Base-by-base conservation (phyloP, 2,113 vertebrate species). In the Chamaetylas fuelleborni region DNA sequence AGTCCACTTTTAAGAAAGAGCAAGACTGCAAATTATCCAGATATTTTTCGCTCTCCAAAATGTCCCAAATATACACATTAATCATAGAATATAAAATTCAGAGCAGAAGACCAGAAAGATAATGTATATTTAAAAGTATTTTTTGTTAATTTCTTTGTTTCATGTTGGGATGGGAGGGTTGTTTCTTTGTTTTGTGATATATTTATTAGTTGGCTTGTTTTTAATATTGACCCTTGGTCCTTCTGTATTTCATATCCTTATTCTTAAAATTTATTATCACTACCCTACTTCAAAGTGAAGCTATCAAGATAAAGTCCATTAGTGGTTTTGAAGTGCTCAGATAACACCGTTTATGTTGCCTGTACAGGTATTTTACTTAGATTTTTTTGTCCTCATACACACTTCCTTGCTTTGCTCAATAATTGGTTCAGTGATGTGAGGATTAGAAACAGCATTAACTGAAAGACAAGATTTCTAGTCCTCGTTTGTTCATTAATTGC, bases 131-230 rank as follows among this genome's bases (percentile, higher is more conserved):
- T 65, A 51, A 12, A 33, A 9, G 43, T 0, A 16, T 4, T 24
- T 43, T 62, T 45, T 34, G 5, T 34, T 58, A 5, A 60, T 29
- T 38, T 20, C 5, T 51, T 58, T 81, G 5, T 60, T 45, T 66
- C 33, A 8, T 51, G 3, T 45, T 47, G 53, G 14, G 13, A 3
- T 9, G 15, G 13, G 19, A 19, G 2, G 0, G 1, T 19, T 36
- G 5, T 1, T 69, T 22, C 1, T 9, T 79, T 80, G 6, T 3
- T 76, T 80, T 23, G 14, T 33, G 11, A 9, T 14, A 3, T 24
- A 56, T 62, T 64, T 15, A 42, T 36, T 58, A 8, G 1, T 62
- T 62, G 9, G 3, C 19, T 78, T 66, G 3, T 4, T 86, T 92
- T 81, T 38, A 53, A 33, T 47, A 22, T 28, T 43, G 4, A 43